Evolutionary conservation across 2,888 invertebrate genomes (phyloP).

Genomic region (Crioceris asparagi): DNA sequence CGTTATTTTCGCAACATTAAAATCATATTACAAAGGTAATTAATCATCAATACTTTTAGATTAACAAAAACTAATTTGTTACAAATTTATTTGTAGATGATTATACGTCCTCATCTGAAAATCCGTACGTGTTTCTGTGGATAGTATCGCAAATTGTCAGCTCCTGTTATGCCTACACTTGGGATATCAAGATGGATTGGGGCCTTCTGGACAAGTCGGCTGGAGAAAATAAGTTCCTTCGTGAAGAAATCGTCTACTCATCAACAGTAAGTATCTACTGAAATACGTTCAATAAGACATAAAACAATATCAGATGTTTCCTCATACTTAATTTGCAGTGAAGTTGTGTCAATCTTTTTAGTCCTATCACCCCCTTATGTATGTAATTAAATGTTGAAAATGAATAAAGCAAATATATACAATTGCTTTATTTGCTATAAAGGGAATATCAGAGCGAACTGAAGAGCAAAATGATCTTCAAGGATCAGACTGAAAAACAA

Average conservation of each 20-base stretch:
- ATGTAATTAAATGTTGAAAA: too few species aligned
- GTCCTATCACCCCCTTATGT: too few species aligned
- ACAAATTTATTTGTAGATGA: conserved; percentile 34
- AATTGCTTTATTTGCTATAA: too few species aligned
- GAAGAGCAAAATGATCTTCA: too few species aligned
- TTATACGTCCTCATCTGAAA: conserved; percentile 42
- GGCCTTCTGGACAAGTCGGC: conserved; percentile 65
- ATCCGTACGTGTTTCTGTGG: conserved; percentile 62
- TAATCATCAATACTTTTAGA: neutral
- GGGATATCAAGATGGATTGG: conserved; percentile 90
- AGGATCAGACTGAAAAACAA: too few species aligned
- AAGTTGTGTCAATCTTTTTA: too few species aligned
- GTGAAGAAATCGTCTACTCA: conserved; percentile 73
- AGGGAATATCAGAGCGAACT: too few species aligned
- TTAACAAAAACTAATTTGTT: neutral
- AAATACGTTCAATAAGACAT: neutral
- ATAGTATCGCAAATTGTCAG: conserved; percentile 55
- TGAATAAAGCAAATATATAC: too few species aligned
- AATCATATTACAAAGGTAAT: conserved; percentile 32
- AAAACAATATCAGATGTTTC: too few species aligned
- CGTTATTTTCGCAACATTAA: conserved; percentile 46
- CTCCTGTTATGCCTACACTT: conserved; percentile 70
- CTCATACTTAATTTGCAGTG: too few species aligned
- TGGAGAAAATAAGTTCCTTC: conserved; percentile 62
- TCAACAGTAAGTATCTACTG: conserved; percentile 46